Conservation (phyloP, 2,888 invertebrate genomes). For the Xestia xanthographa region DNA sequence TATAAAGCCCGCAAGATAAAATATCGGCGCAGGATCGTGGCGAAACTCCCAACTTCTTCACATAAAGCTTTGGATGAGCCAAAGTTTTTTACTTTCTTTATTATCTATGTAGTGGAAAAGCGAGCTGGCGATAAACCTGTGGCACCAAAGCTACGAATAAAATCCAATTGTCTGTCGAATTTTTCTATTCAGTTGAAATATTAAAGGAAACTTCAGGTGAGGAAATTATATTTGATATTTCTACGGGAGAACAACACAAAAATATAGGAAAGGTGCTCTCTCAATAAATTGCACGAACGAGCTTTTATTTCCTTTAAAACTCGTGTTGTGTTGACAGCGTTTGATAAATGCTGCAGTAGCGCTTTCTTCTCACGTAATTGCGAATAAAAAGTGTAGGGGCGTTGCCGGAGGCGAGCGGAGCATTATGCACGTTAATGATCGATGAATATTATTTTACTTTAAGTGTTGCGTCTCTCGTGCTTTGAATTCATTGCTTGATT, state of each 20-base stretch:
- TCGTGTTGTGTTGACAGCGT: slow-evolving; percentile 59
- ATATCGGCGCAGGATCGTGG: slow-evolving; percentile 64
- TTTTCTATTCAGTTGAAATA: slow-evolving; percentile 68
- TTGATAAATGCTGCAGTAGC: slow-evolving; percentile 62
- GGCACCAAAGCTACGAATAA: slow-evolving; percentile 62
- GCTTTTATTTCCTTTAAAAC: slow-evolving; percentile 64
- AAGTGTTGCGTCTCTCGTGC: slow-evolving; percentile 13
- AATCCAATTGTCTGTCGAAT: slow-evolving; percentile 66
- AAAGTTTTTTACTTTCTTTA: slow-evolving; percentile 67
- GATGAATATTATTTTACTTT: slow-evolving; percentile 44
- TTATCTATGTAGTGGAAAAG: slow-evolving; percentile 69
- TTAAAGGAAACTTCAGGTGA: slow-evolving; percentile 39
- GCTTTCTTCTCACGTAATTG: slow-evolving; percentile 60
- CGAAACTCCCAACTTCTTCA: slow-evolving; percentile 67
- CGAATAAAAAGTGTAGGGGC: slow-evolving; percentile 50
- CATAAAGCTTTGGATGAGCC: slow-evolving; percentile 66
- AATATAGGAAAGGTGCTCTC: slow-evolving; percentile 52
- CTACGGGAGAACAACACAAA: slow-evolving; percentile 35
- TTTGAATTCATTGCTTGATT: slow-evolving; percentile 31
- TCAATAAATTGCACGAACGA: slow-evolving; percentile 56
- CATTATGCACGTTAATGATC: slow-evolving; percentile 51
- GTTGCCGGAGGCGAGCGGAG: slow-evolving; percentile 12
- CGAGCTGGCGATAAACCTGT: slow-evolving; percentile 63
- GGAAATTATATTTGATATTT: slow-evolving; percentile 48
- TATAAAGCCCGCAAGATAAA: slow-evolving; percentile 65